A percentile compares a stretch with the other conserved stretches of the same genome.
These are phyloP conservation scores for Timandra comae DNA, from an alignment of 2,888 invertebrate species.

Conservation along the genomic window DNA sequence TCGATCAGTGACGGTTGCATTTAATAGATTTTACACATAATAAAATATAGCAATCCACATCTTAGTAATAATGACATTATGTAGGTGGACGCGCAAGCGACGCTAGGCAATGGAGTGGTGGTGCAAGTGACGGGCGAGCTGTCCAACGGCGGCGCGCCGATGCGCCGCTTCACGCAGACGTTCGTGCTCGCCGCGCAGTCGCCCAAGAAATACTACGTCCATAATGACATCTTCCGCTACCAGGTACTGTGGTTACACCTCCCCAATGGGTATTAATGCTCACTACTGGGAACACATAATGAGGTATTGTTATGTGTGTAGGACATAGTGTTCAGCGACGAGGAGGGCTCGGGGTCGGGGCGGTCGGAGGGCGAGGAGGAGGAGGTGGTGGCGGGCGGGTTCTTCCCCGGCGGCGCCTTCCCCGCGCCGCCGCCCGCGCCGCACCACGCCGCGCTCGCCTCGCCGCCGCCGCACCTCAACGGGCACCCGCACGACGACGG, in stretches of 20 bases:
- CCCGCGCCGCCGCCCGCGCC: slow-evolving; percentile 50
- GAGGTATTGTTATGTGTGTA: slow-evolving; percentile 25
- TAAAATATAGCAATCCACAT: too few relatives aligned
- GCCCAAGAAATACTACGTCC: slow-evolving; percentile 98
- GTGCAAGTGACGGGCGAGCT: slow-evolving; percentile 98
- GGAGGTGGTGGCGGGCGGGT: slow-evolving; percentile 42
- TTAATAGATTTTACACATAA: too few relatives aligned
- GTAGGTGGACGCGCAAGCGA: slow-evolving; percentile 96
- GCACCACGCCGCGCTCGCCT: slow-evolving; percentile 27
- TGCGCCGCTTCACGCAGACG: slow-evolving; percentile 98
- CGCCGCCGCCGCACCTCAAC: slow-evolving; percentile 24
- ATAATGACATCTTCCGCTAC: slow-evolving; percentile 99
- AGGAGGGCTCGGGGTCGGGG: slow-evolving; percentile 69
- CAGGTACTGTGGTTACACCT: slow-evolving; percentile 77
- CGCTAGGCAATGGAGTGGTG: slow-evolving; percentile 95
- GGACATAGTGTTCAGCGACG: slow-evolving; percentile 78
- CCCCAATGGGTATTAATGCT: background rate
- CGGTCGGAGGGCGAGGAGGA: slow-evolving; percentile 83
- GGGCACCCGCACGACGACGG: slow-evolving; percentile 31
- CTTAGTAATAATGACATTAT: too few relatives aligned
- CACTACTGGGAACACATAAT: too few relatives aligned
- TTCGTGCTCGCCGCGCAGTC: slow-evolving; percentile 96
- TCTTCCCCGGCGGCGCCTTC: slow-evolving; percentile 36
- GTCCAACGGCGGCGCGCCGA: slow-evolving; percentile 96
- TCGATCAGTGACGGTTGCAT: too few relatives aligned